Evolutionary conservation across 2,888 invertebrate genomes (phyloP), one percentile per base, ranked within the genome.

Genomic region (Sesia bembeciformis): DNA sequence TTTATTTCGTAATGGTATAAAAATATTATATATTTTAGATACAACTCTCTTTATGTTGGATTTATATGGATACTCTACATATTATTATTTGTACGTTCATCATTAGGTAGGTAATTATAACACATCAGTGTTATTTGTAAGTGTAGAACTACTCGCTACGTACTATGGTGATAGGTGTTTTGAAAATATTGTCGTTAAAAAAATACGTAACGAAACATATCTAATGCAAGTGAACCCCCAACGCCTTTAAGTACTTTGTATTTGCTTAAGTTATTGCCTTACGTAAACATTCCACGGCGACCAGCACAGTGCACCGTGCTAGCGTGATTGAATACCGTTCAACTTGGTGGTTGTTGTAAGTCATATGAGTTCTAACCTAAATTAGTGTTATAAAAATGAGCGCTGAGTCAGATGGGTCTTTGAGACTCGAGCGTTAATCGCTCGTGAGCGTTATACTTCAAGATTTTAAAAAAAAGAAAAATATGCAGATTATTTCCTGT

Each of bases 21-120:
- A 88, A 88, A 88, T 88, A 88, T 76, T 70, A 70, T 68, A 73
- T 68, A 69, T 72, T 67, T 72, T 70, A 77, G 73, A 76, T 64
- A 23, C 23, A 23, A 23, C 67, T 62, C 74, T 60, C 62, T 74
- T 76, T 74, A 70, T 66, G 64, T 70, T 76, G 75, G 72, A 76
- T 77, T 79, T 72, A 71, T 72, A 8, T 39, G 78, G 79, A 66
- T 83, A 79, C 69, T 78, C 77, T 77, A 81, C 75, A 76, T 76
- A 83, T 74, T 71, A 83, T 73, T 71, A 77, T 87, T 88, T 88
- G 88, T 88, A 88, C 88, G 83, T 84, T 83, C 75, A 78, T 80
- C 74, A 74, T 77, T 81, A 75, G 70, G 66, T 80, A 82, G 77
- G 76, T 81, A 73, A 76, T 72, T 72, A 68, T 69, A 67, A 68